These are phyloP conservation scores for Acanthopagrus latus DNA, from an alignment of 2,797 vertebrate species.

Conservation along the genomic window DNA sequence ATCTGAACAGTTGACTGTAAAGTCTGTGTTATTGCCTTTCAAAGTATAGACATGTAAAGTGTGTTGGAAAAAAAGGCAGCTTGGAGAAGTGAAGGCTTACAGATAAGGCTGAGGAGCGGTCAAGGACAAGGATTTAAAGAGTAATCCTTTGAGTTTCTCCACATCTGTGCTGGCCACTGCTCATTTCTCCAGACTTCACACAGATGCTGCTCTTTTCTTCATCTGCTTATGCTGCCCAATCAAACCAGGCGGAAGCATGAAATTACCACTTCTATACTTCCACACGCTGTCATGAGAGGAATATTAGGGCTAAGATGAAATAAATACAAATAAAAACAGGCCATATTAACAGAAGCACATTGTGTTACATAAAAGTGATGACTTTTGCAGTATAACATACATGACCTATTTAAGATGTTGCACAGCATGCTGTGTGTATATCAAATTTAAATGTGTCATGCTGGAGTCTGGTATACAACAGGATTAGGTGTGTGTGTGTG, in stretches of 20 bases:
- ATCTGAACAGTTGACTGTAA: slow-evolving; percentile 1
- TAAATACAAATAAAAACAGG: background rate
- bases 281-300: background rate
- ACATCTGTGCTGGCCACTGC: slow-evolving; percentile 23
- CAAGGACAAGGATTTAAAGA: slow-evolving; percentile 59
- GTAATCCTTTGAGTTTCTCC: slow-evolving; percentile 46
- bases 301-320: background rate
- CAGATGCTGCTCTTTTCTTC: slow-evolving; percentile 27
- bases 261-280: background rate
- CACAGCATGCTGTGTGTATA: slow-evolving; percentile 29
- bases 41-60: background rate
- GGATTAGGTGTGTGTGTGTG: background rate
- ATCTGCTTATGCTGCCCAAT: background rate
- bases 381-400: background rate
- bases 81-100: slow-evolving; percentile 28
- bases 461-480: background rate
- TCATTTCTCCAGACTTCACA: slow-evolving; percentile 18
- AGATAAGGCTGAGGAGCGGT: slow-evolving; percentile 44
- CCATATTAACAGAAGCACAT: background rate
- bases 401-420: background rate
- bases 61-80: slow-evolving; percentile 2
- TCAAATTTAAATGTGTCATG: background rate
- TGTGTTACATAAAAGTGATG: background rate
- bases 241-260: slow-evolving; percentile 5
- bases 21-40: slow-evolving; percentile 14